Evolutionary conservation across 2,888 invertebrate genomes (phyloP), one percentile per base, ranked within the genome.

Genomic region (Parnassius orleans): DNA sequence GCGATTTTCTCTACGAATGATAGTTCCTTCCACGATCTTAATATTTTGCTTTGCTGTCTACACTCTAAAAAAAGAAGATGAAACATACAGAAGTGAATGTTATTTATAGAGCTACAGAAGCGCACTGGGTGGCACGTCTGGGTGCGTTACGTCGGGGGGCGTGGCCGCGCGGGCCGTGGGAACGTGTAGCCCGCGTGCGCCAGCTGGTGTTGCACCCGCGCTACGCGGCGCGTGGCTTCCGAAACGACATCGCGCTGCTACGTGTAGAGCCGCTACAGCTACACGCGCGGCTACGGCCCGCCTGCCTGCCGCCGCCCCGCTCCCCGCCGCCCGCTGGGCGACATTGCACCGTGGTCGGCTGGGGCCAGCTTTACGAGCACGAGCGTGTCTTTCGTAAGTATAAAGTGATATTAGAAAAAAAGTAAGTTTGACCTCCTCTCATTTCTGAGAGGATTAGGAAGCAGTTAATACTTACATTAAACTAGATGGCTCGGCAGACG

Each of bases 341-440:
- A 1, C 92, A 94, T 68, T 96, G 96, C 80, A 96, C 96, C 0
- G 95, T 96, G 15, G 93, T 96, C 12, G 96, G 96, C 7, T 96
- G 96, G 96, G 96, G 96, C 42, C 96, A 96, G 77, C 90, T 96
- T 0, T 95, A 95, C 73, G 96, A 96, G 85, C 94, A 95, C 65
- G 95, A 95, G 60, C 90, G 95, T 65, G 95, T 96, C 62, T 96
- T 96, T 80, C 96, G 96, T 96, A 87, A 95, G 95, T 83, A 56
- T 11, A 33, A 33, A 33, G 5, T 33, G 5, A 33, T 33, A 33
- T 33, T 33, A 33, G 33, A 33, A 33, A 7, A 7, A 33, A 33
- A 5, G 7, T 5, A 33, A 33, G 33, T 33, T 5, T 33, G 33
- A 7, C 7, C 7, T 5, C 33, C 5, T 33, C 19, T 19, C 19